These are phyloP conservation scores for Melanaphis sacchari DNA, from an alignment of 1,140 invertebrate genomes.

Conservation along the genomic window DNA sequence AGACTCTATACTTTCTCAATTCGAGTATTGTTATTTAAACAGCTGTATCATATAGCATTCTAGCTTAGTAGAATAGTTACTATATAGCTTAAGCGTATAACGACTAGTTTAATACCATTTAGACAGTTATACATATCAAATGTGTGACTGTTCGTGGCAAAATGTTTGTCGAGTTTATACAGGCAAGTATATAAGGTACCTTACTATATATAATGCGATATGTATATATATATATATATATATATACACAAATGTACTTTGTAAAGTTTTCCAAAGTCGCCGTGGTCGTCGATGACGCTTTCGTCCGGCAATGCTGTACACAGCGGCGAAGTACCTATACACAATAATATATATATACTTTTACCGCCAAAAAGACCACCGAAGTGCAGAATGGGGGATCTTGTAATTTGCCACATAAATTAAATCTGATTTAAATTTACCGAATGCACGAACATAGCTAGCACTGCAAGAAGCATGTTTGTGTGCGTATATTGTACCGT, in stretches of 20 bases:
- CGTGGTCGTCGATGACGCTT: not conserved
- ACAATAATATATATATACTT: not conserved
- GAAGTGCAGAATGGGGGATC: not conserved
- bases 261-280: not conserved
- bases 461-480: not conserved
- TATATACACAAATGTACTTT: not conserved
- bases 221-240: too few species aligned
- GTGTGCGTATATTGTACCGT: not conserved
- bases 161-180: not conserved
- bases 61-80: not conserved
- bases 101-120: not conserved
- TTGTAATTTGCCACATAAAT: slow-evolving; percentile 56
- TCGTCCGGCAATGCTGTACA: not conserved
- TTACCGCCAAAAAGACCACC: not conserved
- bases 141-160: not conserved
- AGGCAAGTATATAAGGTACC: not conserved
- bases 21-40: too few species aligned
- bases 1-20: too few species aligned
- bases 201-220: not conserved
- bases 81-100: not conserved
- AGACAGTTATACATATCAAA: not conserved
- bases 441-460: not conserved
- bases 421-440: slow-evolving; percentile 58
- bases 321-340: not conserved
- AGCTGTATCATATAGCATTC: too few species aligned